A percentile compares a stretch with the other conserved stretches of the same genome.
These are phyloP conservation scores for Tyto alba DNA, from an alignment of 2,113 vertebrate species.

Conservation along the genomic window DNA sequence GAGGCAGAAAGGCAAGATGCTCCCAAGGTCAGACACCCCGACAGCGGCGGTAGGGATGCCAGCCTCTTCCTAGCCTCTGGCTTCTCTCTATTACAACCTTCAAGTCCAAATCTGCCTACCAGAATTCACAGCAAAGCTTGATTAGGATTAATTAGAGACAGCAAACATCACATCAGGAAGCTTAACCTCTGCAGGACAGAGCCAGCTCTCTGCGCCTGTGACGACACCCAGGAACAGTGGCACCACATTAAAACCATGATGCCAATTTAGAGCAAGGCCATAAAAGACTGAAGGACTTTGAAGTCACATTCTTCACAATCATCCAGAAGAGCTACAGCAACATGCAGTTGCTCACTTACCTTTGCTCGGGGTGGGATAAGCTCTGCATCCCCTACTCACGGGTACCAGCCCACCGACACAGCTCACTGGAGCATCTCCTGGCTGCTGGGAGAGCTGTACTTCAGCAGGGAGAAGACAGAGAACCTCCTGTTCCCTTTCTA, in stretches of 20 bases:
- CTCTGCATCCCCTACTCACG: background rate
- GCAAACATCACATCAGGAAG: background rate
- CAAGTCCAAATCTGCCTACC: background rate
- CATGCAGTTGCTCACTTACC: background rate
- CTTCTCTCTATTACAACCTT: background rate
- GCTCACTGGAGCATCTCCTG: background rate
- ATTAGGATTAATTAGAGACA: background rate
- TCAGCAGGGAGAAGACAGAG: background rate
- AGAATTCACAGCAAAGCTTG: background rate
- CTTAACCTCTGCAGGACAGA: background rate
- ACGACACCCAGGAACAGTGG: background rate
- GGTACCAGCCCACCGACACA: background rate
- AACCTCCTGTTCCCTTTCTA: background rate
- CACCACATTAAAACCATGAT: background rate
- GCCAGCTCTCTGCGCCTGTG: background rate
- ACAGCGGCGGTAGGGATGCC: fast-evolving
- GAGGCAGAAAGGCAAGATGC: background rate
- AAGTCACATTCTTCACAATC: background rate
- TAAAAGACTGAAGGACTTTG: background rate
- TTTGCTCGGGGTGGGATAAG: background rate
- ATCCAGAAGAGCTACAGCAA: background rate
- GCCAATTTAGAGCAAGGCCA: background rate
- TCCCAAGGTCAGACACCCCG: background rate
- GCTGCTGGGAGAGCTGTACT: background rate
- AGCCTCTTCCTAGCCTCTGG: background rate